These are phyloP conservation scores for Eumacrocentrus americanus DNA, from an alignment of 2,888 invertebrate genomes.

Conservation along the genomic window DNA sequence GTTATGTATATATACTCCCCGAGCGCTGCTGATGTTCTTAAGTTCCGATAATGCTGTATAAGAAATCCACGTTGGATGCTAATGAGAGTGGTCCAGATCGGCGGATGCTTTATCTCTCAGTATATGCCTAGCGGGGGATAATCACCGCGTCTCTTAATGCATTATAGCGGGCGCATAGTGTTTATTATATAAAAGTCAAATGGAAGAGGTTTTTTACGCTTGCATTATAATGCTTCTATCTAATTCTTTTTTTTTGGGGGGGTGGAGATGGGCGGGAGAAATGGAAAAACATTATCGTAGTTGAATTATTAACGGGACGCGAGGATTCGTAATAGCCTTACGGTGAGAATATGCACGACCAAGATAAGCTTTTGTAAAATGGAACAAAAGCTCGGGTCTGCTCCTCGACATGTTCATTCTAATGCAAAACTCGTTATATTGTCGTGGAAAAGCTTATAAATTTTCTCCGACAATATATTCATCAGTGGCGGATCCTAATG, in stretches of 20 bases:
- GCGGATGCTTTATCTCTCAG: neutral
- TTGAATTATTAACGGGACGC: conserved; percentile 24
- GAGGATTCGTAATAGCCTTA: conserved; percentile 17
- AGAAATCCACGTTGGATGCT: neutral
- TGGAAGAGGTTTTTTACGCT: conserved; percentile 1
- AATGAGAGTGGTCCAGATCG: neutral
- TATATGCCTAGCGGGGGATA: neutral
- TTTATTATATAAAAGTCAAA: neutral
- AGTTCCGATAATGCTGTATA: conserved; percentile 11
- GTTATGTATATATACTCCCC: conserved; percentile 7
- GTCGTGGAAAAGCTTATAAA: neutral
- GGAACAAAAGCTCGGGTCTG: conserved; percentile 17
- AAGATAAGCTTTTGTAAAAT: conserved; percentile 21
- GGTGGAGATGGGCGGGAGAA: too few relatives aligned
- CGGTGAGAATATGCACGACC: neutral
- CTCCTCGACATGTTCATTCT: neutral
- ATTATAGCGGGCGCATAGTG: neutral
- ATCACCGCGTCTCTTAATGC: neutral
- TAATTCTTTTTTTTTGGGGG: neutral
- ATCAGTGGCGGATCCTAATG: neutral
- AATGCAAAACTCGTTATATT: conserved; percentile 11
- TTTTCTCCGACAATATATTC: neutral
- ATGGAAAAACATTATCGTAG: conserved; percentile 19
- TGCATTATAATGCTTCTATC: too few relatives aligned
- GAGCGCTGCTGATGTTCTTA: conserved; percentile 2